Percentiles rank a stretch among this genome's conserved stretches.
These are phyloP conservation scores for Aporophyla nigra DNA, from an alignment of 2,888 invertebrate species.

Conservation along the genomic window DNA sequence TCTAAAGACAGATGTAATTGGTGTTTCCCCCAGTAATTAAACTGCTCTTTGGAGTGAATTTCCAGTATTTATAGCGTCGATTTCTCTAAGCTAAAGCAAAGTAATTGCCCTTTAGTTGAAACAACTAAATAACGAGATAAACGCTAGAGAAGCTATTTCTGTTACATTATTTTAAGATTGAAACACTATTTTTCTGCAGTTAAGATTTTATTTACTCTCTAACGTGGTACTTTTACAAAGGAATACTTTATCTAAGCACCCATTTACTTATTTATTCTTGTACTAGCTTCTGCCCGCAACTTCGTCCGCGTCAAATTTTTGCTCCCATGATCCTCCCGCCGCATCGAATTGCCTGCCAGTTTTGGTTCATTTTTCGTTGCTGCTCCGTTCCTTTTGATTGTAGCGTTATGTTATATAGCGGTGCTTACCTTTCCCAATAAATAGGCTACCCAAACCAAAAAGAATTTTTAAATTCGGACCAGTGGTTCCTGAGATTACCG, in stretches of 20 bases:
- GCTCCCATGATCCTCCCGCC: no score
- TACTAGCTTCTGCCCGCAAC: no score
- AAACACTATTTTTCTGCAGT: conserved; percentile 11
- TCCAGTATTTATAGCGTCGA: conserved; percentile 31
- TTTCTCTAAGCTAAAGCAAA: conserved; percentile 24
- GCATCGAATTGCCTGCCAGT: no score
- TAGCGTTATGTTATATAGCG: no score
- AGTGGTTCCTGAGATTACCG: no score
- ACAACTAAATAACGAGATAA: conserved; percentile 47
- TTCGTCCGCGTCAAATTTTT: no score
- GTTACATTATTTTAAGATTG: conserved; percentile 23
- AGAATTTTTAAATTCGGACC: no score
- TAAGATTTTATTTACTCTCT: conserved; percentile 19
- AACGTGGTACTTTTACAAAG: conserved; percentile 1
- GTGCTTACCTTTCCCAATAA: no score
- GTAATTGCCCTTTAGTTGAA: conserved; percentile 47
- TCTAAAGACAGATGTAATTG: conserved; percentile 18
- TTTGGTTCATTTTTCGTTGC: no score
- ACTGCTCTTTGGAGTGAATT: conserved; percentile 11
- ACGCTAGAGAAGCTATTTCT: conserved; percentile 26
- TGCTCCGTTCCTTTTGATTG: no score
- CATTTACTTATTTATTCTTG: conserved; percentile 6
- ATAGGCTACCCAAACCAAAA: no score
- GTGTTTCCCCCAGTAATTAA: conserved; percentile 25
- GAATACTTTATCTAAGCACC: neutral